A percentile compares a stretch with the other conserved stretches of the same genome.
Conservation (phyloP, 2,797 vertebrate species). For the Nasua narica region DNA sequence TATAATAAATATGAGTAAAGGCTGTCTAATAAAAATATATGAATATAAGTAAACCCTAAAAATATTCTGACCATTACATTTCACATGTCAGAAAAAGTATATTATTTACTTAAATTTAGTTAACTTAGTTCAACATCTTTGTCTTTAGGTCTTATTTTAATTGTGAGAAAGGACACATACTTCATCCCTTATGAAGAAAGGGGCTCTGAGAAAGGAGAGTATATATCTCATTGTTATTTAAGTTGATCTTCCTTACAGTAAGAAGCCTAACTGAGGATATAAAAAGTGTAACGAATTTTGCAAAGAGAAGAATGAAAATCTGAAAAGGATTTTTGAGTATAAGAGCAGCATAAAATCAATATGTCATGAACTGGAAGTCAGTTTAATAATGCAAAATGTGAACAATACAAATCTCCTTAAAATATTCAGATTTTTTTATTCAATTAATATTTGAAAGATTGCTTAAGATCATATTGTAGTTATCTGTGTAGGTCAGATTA, state of each 20-base stretch:
- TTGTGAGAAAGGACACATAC: not conserved
- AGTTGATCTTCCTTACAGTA: conserved; percentile 76
- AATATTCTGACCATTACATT: conserved; percentile 18
- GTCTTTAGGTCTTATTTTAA: conserved; percentile 59
- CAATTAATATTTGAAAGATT: conserved; percentile 63
- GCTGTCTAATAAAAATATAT: not conserved
- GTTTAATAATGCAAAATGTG: conserved; percentile 61
- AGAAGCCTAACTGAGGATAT: conserved; percentile 68
- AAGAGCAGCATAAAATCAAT: conserved; percentile 73
- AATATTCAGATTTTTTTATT: conserved; percentile 62
- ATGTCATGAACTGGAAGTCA: conserved; percentile 69
- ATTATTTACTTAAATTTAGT: conserved; percentile 20
- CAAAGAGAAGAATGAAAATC: conserved; percentile 78
- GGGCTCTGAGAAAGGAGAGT: conserved; percentile 10
- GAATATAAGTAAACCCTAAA: conserved; percentile 26
- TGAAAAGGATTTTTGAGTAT: conserved; percentile 70
- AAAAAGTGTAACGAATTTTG: conserved; percentile 79
- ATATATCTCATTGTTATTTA: not conserved
- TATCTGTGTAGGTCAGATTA: conserved; percentile 61
- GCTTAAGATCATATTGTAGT: conserved; percentile 28
- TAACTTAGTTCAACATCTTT: not conserved
- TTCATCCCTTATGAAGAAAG: conserved; percentile 27
- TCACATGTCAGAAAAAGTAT: not conserved
- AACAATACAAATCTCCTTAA: not conserved
- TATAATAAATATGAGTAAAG: conserved; percentile 5